Conservation (phyloP, 2,888 invertebrate species). For the Euphydryas editha region DNA sequence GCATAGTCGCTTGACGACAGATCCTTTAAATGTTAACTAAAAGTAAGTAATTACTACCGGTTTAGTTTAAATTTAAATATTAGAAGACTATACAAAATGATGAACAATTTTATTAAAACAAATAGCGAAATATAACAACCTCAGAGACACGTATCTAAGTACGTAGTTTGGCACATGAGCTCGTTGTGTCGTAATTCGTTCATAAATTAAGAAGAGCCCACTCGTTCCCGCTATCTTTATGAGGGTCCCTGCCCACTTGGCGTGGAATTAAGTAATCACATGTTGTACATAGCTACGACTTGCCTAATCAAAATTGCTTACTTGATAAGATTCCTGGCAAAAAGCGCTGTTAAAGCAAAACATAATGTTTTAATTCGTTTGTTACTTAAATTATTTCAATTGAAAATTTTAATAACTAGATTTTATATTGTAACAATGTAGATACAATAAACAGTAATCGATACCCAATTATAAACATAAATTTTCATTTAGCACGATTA, state of each 20-base stretch:
- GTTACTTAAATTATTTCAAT: not conserved
- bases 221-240: constrained; percentile 76
- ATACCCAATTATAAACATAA: not conserved
- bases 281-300: constrained; percentile 45
- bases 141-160: constrained; percentile 32
- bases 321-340: constrained; percentile 36
- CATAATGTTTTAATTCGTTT: constrained; percentile 19
- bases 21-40: not conserved
- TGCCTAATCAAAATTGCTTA: constrained; percentile 38
- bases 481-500: not conserved
- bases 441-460: not conserved
- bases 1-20: too few relatives aligned
- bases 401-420: not conserved
- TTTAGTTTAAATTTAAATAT: not conserved
- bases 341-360: constrained; percentile 19
- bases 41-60: not conserved
- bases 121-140: constrained; percentile 10
- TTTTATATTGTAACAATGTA: not conserved
- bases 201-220: constrained; percentile 72
- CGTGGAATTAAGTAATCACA: constrained; percentile 77
- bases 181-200: constrained; percentile 59
- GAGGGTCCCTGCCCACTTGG: constrained; percentile 71
- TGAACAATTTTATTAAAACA: constrained; percentile 10
- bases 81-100: not conserved
- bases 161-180: constrained; percentile 41